These are phyloP conservation scores for Nematolebias whitei DNA, from an alignment of 2,113 vertebrate genomes.

Conservation along the genomic window DNA sequence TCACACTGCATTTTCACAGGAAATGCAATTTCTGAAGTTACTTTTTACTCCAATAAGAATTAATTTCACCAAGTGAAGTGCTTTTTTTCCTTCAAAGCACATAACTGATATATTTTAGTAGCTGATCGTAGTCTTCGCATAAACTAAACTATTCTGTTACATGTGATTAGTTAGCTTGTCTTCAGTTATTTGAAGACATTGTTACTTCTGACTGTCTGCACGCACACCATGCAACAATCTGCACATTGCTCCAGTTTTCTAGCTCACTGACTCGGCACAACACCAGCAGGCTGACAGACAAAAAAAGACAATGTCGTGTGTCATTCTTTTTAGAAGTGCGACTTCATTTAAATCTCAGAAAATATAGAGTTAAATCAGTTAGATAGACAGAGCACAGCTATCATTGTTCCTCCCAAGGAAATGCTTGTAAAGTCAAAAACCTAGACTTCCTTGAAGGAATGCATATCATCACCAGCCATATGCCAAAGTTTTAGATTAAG, in stretches of 20 bases:
- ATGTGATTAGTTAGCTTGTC: not conserved
- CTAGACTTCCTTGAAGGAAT: too few species aligned
- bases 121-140: not conserved
- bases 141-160: not conserved
- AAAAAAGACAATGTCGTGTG: not conserved
- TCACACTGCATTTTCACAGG: too few species aligned
- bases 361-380: not conserved
- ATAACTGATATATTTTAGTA: not conserved
- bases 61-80: too few species aligned
- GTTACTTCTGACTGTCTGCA: not conserved
- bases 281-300: not conserved
- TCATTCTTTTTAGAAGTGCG: not conserved
- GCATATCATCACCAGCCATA: too few species aligned
- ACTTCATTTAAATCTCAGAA: not conserved
- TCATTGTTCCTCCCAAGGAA: not conserved
- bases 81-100: not conserved
- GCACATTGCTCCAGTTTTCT: not conserved
- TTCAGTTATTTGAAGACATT: not conserved
- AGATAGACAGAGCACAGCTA: not conserved
- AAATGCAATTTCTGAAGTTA: too few species aligned
- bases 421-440: too few species aligned
- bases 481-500: too few species aligned
- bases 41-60: conserved; percentile 12
- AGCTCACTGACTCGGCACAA: not conserved
- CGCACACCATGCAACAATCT: not conserved